Evolutionary conservation across 2,888 invertebrate genomes (phyloP).

Genomic region (Girardia tigrina): DNA sequence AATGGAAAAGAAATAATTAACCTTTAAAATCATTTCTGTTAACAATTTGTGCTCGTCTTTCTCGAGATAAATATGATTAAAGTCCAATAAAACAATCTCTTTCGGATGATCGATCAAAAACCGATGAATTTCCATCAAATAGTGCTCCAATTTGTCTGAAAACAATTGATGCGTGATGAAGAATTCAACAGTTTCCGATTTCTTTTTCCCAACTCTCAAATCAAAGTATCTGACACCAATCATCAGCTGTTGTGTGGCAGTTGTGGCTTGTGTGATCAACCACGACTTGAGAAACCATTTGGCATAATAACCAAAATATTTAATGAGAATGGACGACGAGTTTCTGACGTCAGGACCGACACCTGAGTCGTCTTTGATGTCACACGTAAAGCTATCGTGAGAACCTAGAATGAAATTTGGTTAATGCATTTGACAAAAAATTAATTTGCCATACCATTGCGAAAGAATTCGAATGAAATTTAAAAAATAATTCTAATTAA

Average conservation of each 20-base stretch:
- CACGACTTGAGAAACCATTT: slow-evolving; percentile 51
- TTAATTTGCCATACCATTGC: no score
- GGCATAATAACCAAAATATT: slow-evolving; percentile 14
- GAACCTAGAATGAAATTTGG: neutral
- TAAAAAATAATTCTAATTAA: no score
- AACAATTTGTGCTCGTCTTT: neutral
- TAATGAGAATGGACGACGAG: neutral
- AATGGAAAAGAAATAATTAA: no score
- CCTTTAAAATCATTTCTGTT: neutral
- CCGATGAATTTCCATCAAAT: slow-evolving; percentile 57
- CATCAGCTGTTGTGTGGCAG: slow-evolving; percentile 60
- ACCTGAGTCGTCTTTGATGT: slow-evolving; percentile 13
- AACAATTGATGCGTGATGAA: slow-evolving; percentile 70
- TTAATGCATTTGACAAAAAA: neutral
- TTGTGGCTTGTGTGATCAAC: slow-evolving; percentile 64
- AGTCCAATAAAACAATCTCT: slow-evolving; percentile 67
- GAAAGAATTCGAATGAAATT: no score
- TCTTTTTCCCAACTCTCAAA: slow-evolving; percentile 57
- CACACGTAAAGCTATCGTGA: slow-evolving; percentile 33
- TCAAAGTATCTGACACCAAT: slow-evolving; percentile 71
- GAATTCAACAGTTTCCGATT: slow-evolving; percentile 51
- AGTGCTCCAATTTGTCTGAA: slow-evolving; percentile 58
- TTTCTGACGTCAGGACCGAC: slow-evolving; percentile 26
- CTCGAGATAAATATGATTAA: slow-evolving; percentile 67
- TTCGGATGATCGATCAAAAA: slow-evolving; percentile 61